These are phyloP conservation scores for human DNA, from an alignment of 2,113 vertebrate genomes.

Conservation along the genomic window DNA sequence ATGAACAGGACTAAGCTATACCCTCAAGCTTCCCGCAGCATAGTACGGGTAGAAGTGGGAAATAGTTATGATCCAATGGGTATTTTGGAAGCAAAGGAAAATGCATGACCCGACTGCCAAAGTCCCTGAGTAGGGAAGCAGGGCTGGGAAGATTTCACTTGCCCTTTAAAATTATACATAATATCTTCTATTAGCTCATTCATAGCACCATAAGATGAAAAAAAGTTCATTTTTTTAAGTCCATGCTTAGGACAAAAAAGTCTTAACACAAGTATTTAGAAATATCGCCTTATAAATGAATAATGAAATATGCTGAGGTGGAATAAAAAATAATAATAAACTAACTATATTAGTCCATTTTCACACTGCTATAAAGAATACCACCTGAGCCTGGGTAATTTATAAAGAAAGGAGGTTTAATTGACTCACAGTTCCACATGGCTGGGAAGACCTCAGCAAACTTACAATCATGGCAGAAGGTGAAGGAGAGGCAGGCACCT, in stretches of 20 bases:
- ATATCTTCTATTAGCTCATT: neutral
- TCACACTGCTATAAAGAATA: too few species aligned
- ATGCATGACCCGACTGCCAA: neutral
- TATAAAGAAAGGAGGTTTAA: too few species aligned
- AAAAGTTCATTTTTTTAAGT: conserved; percentile 2
- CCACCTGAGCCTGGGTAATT: too few species aligned
- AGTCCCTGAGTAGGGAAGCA: neutral
- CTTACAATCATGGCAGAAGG: too few species aligned
- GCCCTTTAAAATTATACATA: neutral
- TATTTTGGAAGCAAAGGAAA: neutral
- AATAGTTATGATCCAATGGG: too few species aligned
- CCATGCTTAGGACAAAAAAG: neutral
- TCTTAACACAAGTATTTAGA: neutral
- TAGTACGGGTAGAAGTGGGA: neutral
- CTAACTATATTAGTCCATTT: neutral
- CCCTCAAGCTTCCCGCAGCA: neutral
- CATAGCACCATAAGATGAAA: neutral
- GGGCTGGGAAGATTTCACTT: neutral
- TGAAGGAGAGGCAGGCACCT: too few species aligned
- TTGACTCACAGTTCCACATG: too few species aligned
- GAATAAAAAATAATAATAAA: neutral
- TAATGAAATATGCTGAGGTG: neutral
- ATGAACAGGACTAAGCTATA: neutral
- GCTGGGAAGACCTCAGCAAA: too few species aligned
- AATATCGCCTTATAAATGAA: neutral